These are phyloP conservation scores for Drusus annulatus DNA, from an alignment of 1,140 invertebrate species.

Conservation along the genomic window DNA sequence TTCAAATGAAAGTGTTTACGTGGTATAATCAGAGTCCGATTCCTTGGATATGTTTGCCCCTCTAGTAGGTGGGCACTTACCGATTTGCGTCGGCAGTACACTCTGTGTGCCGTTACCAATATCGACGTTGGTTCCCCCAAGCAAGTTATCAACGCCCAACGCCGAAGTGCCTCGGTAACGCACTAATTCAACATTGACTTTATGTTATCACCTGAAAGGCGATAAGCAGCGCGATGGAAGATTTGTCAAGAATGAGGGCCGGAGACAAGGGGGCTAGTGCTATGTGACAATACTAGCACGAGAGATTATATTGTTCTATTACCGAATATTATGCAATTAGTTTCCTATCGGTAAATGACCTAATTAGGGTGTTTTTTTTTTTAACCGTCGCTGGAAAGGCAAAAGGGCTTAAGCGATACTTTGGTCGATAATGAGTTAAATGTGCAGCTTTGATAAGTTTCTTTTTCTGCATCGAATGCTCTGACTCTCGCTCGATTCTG, in stretches of 20 bases:
- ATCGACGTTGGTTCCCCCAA: slow-evolving; percentile 59
- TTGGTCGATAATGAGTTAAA: too few relatives aligned
- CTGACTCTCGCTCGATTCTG: too few relatives aligned
- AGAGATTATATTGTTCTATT: neutral
- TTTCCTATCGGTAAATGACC: too few relatives aligned
- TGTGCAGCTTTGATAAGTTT: too few relatives aligned
- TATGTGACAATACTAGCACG: neutral
- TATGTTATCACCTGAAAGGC: slow-evolving; percentile 71
- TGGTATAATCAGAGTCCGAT: too few relatives aligned
- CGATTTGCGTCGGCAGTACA: slow-evolving; percentile 56
- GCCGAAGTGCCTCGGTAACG: slow-evolving; percentile 67
- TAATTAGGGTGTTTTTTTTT: too few relatives aligned
- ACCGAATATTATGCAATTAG: too few relatives aligned
- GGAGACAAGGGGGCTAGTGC: slow-evolving; percentile 2
- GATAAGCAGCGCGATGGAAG: slow-evolving; percentile 63
- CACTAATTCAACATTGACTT: slow-evolving; percentile 72
- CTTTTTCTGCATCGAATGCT: too few relatives aligned
- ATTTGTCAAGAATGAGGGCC: slow-evolving; percentile 26
- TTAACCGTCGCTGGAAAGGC: too few relatives aligned
- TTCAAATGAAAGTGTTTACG: too few relatives aligned
- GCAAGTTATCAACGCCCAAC: slow-evolving; percentile 58
- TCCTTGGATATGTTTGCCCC: too few relatives aligned
- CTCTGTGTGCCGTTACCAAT: slow-evolving; percentile 63
- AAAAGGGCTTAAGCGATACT: too few relatives aligned
- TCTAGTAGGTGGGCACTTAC: slow-evolving; percentile 40